These are phyloP conservation scores for Alligator mississippiensis DNA, from an alignment of 2,113 vertebrate species.

Conservation along the genomic window DNA sequence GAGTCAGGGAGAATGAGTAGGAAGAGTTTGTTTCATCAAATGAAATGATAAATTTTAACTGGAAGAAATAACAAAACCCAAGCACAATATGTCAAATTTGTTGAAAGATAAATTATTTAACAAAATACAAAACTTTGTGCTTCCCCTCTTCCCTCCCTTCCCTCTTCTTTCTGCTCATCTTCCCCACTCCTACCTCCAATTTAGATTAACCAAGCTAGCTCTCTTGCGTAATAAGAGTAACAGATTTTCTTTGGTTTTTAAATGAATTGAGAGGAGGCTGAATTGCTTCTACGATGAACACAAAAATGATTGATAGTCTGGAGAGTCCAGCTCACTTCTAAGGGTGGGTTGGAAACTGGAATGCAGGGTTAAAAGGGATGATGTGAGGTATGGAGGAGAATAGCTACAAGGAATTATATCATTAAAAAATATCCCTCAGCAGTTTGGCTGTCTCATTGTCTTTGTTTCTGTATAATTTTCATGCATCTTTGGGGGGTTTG, in stretches of 20 bases:
- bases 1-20: background rate
- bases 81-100: background rate
- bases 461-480: background rate
- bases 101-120: background rate
- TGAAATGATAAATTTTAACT: slow-evolving; percentile 4
- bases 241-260: background rate
- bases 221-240: fast-evolving
- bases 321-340: background rate
- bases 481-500: background rate
- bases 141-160: background rate
- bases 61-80: background rate
- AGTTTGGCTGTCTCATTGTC: background rate
- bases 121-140: background rate
- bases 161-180: background rate
- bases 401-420: background rate
- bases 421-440: background rate
- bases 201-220: background rate
- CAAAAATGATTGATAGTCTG: background rate
- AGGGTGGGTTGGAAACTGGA: background rate
- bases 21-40: background rate
- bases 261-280: background rate
- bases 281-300: background rate
- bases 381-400: background rate
- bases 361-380: background rate
- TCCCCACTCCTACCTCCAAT: background rate